A percentile compares a stretch with the other conserved stretches of the same genome.
Evolutionary conservation across 2,113 vertebrate genomes (phyloP).

Genomic region (Accipiter cooperii): DNA sequence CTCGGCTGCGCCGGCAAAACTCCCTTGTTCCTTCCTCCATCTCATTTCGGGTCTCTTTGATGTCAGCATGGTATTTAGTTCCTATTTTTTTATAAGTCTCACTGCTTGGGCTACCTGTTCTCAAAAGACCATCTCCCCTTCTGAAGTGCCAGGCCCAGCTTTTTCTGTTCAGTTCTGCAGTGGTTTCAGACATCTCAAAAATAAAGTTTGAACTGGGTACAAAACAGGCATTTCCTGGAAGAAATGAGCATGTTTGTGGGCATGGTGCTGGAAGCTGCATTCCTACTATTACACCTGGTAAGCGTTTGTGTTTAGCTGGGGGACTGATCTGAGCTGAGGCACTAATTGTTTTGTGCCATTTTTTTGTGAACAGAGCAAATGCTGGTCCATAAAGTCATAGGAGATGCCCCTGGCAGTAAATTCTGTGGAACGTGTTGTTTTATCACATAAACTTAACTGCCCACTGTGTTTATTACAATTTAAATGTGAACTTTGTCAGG

Average conservation of each 20-base stretch:
- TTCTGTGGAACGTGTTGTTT: background rate
- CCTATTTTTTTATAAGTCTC: background rate
- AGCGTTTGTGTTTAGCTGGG: background rate
- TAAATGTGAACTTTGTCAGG: background rate
- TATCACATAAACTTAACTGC: background rate
- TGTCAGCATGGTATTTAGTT: background rate
- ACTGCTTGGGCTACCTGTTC: background rate
- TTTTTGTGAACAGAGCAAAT: background rate
- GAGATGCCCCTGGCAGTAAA: background rate
- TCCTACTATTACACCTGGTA: background rate
- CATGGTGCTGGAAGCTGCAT: fast-evolving
- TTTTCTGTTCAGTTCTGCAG: background rate
- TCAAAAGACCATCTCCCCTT: background rate
- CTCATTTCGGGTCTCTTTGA: background rate
- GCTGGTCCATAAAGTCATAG: background rate
- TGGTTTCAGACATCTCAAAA: fast-evolving
- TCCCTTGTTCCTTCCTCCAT: background rate
- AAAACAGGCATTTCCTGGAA: background rate
- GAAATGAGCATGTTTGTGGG: background rate
- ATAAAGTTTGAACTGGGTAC: background rate
- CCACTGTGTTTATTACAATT: background rate
- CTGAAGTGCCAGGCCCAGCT: background rate
- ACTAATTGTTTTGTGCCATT: fast-evolving
- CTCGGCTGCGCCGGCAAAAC: background rate
- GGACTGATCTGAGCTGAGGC: background rate